These are phyloP conservation scores for Trichopoda pennipes DNA, from an alignment of 2,888 invertebrate species.

Conservation along the genomic window DNA sequence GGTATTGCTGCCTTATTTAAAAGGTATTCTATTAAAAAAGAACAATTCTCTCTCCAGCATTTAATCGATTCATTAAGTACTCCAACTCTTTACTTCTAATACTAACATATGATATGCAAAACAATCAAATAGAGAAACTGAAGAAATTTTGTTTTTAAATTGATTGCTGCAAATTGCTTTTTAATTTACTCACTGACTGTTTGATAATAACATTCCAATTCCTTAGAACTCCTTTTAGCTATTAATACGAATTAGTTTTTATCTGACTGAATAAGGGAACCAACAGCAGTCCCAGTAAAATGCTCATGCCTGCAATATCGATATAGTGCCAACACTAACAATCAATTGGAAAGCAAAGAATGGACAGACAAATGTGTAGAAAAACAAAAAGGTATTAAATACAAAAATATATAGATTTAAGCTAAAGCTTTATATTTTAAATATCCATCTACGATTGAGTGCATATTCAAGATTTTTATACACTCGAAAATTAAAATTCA, in stretches of 20 bases:
- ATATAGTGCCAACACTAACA: neutral
- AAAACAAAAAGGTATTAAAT: constrained; percentile 14
- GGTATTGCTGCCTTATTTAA: too few relatives aligned
- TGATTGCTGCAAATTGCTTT: constrained; percentile 67
- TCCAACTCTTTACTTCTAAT: constrained; percentile 18
- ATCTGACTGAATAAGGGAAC: constrained; percentile 57
- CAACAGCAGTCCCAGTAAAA: constrained; percentile 36
- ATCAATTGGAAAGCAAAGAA: constrained; percentile 2
- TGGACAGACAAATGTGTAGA: constrained; percentile 10
- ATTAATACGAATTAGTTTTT: constrained; percentile 68
- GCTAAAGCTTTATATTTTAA: constrained; percentile 61
- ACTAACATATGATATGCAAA: constrained; percentile 26
- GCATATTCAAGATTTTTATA: constrained; percentile 43
- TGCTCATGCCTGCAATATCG: neutral
- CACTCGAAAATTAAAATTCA: constrained; percentile 7
- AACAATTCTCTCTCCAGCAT: neutral
- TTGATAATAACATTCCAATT: constrained; percentile 64
- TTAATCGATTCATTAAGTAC: neutral
- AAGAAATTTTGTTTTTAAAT: constrained; percentile 48
- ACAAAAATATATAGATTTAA: constrained; percentile 51
- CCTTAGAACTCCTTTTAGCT: constrained; percentile 64
- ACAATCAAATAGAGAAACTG: constrained; percentile 19
- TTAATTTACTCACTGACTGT: constrained; percentile 68
- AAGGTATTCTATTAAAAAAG: too few relatives aligned
- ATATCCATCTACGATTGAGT: constrained; percentile 51